Evolutionary conservation across 2,113 vertebrate species (phyloP).

Genomic region (Sterna hirundo): DNA sequence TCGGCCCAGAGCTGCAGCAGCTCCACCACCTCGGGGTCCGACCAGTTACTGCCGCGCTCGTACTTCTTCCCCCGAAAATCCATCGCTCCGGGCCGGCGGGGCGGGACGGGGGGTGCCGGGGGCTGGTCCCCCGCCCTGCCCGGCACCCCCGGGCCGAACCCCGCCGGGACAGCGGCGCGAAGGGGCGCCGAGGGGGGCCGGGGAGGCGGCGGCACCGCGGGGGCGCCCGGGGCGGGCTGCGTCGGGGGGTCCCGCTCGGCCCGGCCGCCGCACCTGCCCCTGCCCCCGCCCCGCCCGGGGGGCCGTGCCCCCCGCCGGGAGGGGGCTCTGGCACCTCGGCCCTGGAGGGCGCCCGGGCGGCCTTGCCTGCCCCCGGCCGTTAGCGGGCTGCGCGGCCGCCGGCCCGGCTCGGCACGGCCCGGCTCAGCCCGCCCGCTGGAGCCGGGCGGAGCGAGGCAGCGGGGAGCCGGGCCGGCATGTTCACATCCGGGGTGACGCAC

Average conservation of each 20-base stretch:
- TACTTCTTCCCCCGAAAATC: conserved; percentile 87
- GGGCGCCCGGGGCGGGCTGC: neutral
- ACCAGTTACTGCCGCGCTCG: conserved; percentile 89
- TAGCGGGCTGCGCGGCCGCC: neutral
- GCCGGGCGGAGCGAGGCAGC: conserved; percentile 8
- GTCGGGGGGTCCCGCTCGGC: neutral
- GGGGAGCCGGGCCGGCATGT: neutral
- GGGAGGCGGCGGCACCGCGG: neutral
- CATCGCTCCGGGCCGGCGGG: conserved; percentile 57
- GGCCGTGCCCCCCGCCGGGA: neutral
- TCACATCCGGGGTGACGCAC: conserved; percentile 89
- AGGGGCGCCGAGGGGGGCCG: neutral
- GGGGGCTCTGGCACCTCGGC: neutral
- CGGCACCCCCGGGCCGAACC: neutral
- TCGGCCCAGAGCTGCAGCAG: conserved; percentile 89
- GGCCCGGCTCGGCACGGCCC: conserved; percentile 15
- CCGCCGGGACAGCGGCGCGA: neutral
- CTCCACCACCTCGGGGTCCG: conserved; percentile 88
- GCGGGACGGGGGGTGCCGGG: neutral
- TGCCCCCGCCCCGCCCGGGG: neutral
- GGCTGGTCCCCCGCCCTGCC: neutral
- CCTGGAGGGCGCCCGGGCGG: neutral
- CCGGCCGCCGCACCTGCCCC: neutral
- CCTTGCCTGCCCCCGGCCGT: neutral
- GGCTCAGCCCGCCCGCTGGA: neutral